Conservation (phyloP, 2,797 vertebrate genomes). For the Sebastolobus alascanus region DNA sequence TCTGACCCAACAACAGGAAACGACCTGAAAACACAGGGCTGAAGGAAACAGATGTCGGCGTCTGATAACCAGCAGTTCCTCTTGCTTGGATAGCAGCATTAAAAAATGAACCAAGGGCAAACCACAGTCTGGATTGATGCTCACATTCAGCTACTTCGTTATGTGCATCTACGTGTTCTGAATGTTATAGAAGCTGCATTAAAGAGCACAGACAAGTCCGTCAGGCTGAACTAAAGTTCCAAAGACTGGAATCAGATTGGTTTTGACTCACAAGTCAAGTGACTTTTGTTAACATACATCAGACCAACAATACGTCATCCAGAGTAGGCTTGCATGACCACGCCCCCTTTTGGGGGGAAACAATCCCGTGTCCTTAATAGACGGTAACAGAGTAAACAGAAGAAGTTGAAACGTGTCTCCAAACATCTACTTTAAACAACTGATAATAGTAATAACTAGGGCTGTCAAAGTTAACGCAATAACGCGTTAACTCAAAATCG, state of each 20-base stretch:
- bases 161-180: conserved; percentile 16
- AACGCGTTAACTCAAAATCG: no score
- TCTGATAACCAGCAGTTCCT: conserved; percentile 47
- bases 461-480: no score
- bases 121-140: conserved; percentile 36
- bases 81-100: conserved; percentile 29
- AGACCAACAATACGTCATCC: no score
- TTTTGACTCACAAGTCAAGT: conserved; percentile 9
- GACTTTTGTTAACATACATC: conserved; percentile 7
- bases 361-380: no score
- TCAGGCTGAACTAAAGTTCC: not conserved
- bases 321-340: no score
- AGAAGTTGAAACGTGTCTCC: no score
- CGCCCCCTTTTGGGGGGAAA: no score
- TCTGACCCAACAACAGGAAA: not conserved
- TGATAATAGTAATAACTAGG: no score
- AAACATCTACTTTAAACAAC: no score
- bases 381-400: no score
- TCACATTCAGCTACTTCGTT: conserved; percentile 36
- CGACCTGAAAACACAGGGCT: conserved; percentile 15
- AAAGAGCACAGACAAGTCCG: conserved; percentile 22
- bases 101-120: conserved; percentile 31
- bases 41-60: conserved; percentile 48
- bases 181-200: not conserved
- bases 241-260: conserved; percentile 4